Conservation (phyloP, 2,797 vertebrate genomes). For the Tapirus indicus region DNA sequence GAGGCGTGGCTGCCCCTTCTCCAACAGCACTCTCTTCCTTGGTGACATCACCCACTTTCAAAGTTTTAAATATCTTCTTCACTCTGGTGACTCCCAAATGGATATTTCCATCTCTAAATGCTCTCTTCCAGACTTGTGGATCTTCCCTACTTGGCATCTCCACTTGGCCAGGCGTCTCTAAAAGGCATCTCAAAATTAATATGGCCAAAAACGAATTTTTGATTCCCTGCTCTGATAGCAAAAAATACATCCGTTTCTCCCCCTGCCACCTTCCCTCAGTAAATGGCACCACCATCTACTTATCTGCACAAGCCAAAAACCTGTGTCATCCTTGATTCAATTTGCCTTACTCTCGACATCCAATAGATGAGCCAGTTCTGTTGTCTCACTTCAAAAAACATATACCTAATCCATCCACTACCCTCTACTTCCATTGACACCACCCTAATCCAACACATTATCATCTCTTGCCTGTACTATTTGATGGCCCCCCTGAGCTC, state of each 20-base stretch:
- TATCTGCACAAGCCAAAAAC: background rate
- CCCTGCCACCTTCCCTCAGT: background rate
- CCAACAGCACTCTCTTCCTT: background rate
- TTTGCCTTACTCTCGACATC: background rate
- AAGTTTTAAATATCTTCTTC: slow-evolving; percentile 37
- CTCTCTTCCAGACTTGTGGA: background rate
- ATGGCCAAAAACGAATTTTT: slow-evolving; percentile 8
- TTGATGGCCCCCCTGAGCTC: background rate
- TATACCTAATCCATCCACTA: background rate
- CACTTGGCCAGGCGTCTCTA: background rate
- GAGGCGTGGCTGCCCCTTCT: background rate
- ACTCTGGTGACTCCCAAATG: background rate
- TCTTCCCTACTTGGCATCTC: slow-evolving; percentile 10
- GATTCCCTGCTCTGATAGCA: background rate
- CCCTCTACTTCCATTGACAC: background rate
- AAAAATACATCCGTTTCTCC: background rate
- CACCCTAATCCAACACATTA: background rate
- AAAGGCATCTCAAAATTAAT: slow-evolving; percentile 48
- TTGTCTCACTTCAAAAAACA: background rate
- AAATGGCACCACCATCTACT: background rate
- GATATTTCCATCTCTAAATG: slow-evolving; percentile 2
- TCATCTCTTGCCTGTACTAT: background rate
- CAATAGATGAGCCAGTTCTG: background rate
- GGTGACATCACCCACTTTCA: background rate
- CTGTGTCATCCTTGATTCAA: background rate